Base-by-base conservation (phyloP, 2,113 vertebrate species). In the Tupaia chinensis region DNA sequence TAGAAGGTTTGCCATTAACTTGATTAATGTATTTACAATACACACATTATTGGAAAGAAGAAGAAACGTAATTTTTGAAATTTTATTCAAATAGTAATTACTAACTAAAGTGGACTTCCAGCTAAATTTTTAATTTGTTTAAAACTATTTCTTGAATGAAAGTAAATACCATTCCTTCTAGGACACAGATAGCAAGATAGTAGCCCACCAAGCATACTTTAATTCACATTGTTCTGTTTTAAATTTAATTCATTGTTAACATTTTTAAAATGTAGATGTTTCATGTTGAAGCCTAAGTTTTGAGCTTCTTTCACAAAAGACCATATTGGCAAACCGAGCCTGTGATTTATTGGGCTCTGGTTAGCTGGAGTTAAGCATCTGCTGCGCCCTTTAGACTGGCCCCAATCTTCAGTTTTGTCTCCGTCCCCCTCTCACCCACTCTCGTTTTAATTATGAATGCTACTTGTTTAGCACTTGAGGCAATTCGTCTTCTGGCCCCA, bases 61-160 rank as follows among this genome's bases (percentile, higher is more conserved):
- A 29, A 81, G 20, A 54, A 91, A n/a, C 16, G 10, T 60, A 27
- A 20, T 56, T 89, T 86, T 89, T 79, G 11, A 78, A 72, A 72
- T 54, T 93, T 76, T 93, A 72, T 8, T 9, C 65, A 89, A 78
- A 63, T 54, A 70, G 53, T 74, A 34, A 20, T 74, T 86, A 80
- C 44, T 84, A 74, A 8, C 65, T 84, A 44, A 89, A 84, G 16
- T 58, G 29, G 16, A 76, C 19, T 92, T 94, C 66, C 10, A 68
- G 60, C 44, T 78, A 53, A 78, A 73, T 76, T 54, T 58, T 83
- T 32, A 78, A 87, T 80, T 69, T 77, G 13, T 32, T 90, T 68
- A 65, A 80, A 87, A 88, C 22, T 60, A 76, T 81, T 83, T 94
- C 16, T 84, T 72, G 78, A 80, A 54, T 84, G 34, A 93, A 80